Evolutionary conservation across 2,113 vertebrate species (phyloP), one percentile per base, ranked within the genome.

Genomic region (Syngnathus typhle): DNA sequence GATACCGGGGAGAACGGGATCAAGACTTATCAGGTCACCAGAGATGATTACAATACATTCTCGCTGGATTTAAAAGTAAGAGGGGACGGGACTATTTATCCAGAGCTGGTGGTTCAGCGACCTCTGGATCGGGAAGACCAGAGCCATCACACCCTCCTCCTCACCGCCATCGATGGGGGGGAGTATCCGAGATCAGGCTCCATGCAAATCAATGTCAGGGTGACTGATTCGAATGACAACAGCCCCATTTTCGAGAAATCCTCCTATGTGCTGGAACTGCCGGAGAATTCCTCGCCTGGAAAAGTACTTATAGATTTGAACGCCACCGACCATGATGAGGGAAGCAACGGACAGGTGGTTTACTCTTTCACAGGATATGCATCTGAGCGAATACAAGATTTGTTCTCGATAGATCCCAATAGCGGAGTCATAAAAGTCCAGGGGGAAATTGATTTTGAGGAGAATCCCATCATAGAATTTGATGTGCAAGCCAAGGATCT

Each of bases 151-250:
- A 95, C 95, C 21, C 91, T 98, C 5, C 93, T 98, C 54, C 88
- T 99, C 83, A 99, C 98, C 0, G 96, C 98, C 13, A 90, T 97
- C 76, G 98, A 99, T 0, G 98, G 98, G 0, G 98, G 96, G 0
- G 94, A 98, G 77, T 97, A 97, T 74, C 95, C 96, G 0, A 93
- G 93, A 80, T 96, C 98, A 0, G 95, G 95, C 83, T 98, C 98
- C 0, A 93, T 98, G 88, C 96, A 97, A 87, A 95, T 99, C 75
- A 95, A 96, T 1, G 94, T 99, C 72, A 95, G 96, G 81, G 95
- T 99, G 81, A 94, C 96, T 70, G 97, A 99, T 89, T 99, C 97
- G 4, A 99, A 99, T 83, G 97, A 99, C 90, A 99, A 99, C 81
- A 98, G 96, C 79, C 98, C 98, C 0, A 82, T 96, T 72, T 99